These are phyloP conservation scores for Tachysurus vachellii DNA, from an alignment of 2,113 vertebrate genomes.

Conservation along the genomic window DNA sequence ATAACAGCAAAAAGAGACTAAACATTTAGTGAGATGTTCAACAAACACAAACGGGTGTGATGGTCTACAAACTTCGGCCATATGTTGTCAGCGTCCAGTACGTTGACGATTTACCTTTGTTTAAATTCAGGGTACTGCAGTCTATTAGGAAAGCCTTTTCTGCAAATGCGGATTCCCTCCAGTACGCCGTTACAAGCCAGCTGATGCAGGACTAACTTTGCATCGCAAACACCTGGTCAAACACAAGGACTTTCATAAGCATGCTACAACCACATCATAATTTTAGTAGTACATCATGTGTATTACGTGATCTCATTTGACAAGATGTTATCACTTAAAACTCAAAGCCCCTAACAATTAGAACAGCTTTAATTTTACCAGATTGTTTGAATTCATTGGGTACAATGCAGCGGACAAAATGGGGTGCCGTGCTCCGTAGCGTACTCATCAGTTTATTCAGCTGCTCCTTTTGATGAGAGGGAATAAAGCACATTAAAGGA, in stretches of 20 bases:
- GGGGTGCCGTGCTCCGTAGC: conserved; percentile 79
- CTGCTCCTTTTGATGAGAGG: conserved; percentile 72
- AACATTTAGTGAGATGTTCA: not conserved
- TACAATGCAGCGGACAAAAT: conserved; percentile 83
- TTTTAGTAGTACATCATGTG: not conserved
- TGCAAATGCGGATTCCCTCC: conserved; percentile 87
- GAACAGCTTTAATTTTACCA: conserved; percentile 39
- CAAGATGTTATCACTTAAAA: not conserved
- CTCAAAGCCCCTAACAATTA: not conserved
- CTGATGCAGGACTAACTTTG: conserved; percentile 82
- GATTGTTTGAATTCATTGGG: conserved; percentile 80
- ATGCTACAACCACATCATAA: not conserved
- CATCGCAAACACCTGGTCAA: conserved; percentile 75
- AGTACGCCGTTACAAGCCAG: conserved; percentile 87
- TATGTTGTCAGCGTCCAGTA: not conserved
- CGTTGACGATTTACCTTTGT: conserved; percentile 69
- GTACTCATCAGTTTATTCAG: conserved; percentile 87
- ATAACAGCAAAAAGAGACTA: not conserved
- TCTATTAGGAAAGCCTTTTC: conserved; percentile 87
- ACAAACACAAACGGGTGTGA: too few relatives aligned
- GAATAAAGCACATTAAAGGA: not conserved
- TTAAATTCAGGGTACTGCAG: conserved; percentile 90
- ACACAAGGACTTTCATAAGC: conserved; percentile 25
- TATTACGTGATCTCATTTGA: not conserved
- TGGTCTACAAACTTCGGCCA: not conserved